A percentile compares a stretch with the other conserved stretches of the same genome.
These are phyloP conservation scores for Poecilia latipinna DNA, from an alignment of 2,113 vertebrate species.

Conservation along the genomic window DNA sequence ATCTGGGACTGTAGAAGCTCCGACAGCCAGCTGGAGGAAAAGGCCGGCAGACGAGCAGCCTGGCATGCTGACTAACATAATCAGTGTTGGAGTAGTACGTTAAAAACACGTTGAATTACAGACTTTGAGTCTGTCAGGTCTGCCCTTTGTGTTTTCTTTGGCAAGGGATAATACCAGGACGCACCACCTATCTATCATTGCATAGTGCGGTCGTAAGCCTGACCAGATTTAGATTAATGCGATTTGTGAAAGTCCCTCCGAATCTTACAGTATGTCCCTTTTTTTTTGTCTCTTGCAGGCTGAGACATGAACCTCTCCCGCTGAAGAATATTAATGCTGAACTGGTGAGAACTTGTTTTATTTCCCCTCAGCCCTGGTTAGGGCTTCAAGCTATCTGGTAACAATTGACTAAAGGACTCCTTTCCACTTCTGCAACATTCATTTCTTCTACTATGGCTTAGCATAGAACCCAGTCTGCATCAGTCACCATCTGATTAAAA, in stretches of 20 bases:
- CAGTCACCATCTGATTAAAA: conserved; percentile 19
- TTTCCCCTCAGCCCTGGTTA: conserved; percentile 18
- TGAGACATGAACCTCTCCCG: conserved; percentile 68
- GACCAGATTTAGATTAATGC: conserved; percentile 39
- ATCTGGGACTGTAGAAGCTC: conserved; percentile 18
- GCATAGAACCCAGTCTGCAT: conserved; percentile 15
- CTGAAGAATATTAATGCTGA: conserved; percentile 73
- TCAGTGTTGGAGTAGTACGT: conserved; percentile 15
- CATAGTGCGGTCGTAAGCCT: conserved; percentile 28
- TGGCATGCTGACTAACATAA: conserved; percentile 13
- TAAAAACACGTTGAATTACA: conserved; percentile 45
- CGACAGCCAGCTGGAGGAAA: conserved; percentile 29
- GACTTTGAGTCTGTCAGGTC: conserved; percentile 2
- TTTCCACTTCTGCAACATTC: conserved; percentile 29
- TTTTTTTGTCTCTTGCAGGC: conserved; percentile 69
- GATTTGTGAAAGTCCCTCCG: conserved; percentile 53
- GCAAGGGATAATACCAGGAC: conserved; percentile 8
- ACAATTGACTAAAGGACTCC: conserved; percentile 13
- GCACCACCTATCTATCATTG: background rate
- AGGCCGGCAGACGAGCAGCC: conserved; percentile 17
- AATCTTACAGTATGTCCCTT: conserved; percentile 47
- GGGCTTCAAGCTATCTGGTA: conserved; percentile 18
- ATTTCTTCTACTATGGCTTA: conserved; percentile 10
- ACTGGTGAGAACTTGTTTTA: conserved; percentile 74
- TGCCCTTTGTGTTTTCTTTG: conserved; percentile 47